Conservation (phyloP, 2,797 vertebrate species). For the Lindbergichthys nudifrons region DNA sequence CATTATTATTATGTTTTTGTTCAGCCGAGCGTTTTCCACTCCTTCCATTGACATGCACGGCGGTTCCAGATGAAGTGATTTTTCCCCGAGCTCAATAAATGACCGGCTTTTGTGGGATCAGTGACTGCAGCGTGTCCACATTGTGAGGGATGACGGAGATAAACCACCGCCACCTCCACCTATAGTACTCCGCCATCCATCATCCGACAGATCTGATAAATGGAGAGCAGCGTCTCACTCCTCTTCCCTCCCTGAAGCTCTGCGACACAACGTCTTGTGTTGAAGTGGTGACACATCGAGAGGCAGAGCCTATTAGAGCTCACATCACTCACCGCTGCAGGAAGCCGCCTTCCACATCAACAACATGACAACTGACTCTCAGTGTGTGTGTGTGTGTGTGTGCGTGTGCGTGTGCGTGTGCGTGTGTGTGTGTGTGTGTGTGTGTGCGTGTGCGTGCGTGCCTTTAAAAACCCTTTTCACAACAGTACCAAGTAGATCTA, state of each 20-base stretch:
- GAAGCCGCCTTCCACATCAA: slow-evolving; percentile 59
- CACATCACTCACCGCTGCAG: slow-evolving; percentile 72
- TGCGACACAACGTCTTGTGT: slow-evolving; percentile 51
- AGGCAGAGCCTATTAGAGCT: slow-evolving; percentile 74
- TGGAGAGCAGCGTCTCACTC: slow-evolving; percentile 52
- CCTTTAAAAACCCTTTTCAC: slow-evolving; percentile 19
- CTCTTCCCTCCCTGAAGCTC: slow-evolving; percentile 61
- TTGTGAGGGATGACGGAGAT: slow-evolving; percentile 68
- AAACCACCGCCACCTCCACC: slow-evolving; percentile 70
- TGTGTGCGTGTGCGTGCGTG: slow-evolving; percentile 22
- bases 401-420: neutral
- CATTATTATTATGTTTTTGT: no score
- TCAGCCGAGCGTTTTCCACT: neutral
- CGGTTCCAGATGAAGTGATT: slow-evolving; percentile 38
- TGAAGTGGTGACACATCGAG: slow-evolving; percentile 74
- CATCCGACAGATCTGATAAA: slow-evolving; percentile 75
- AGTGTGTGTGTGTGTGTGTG: slow-evolving; percentile 7
- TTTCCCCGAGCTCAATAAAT: slow-evolving; percentile 46
- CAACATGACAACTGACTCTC: slow-evolving; percentile 57
- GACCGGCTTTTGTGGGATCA: slow-evolving; percentile 45
- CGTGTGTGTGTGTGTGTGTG: neutral
- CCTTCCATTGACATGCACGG: slow-evolving; percentile 24
- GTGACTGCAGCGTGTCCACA: slow-evolving; percentile 53
- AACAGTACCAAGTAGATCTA: slow-evolving; percentile 38
- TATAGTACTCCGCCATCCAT: slow-evolving; percentile 66